phyloP scores from a whole-genome alignment of 2,797 vertebrate genomes.

The Botia almorhae region DNA sequence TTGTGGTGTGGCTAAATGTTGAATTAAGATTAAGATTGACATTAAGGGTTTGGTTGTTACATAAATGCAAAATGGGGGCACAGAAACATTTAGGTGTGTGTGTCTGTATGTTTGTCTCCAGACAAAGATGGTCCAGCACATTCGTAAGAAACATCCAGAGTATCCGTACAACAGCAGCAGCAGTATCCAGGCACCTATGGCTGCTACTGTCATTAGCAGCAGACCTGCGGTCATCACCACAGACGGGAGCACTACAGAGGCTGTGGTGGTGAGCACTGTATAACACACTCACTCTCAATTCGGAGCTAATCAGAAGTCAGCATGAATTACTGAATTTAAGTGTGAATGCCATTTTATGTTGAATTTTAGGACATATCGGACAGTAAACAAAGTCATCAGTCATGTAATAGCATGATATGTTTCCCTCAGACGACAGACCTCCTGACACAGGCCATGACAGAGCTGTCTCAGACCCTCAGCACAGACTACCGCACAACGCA shows the following conservation, averaged over 20 bases:
- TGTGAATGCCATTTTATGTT: no score
- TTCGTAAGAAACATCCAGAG: constrained; percentile 96
- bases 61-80: no score
- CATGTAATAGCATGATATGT: background rate
- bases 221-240: constrained; percentile 86
- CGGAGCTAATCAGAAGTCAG: no score
- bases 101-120: constrained; percentile 57
- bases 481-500: constrained; percentile 92
- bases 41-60: no score
- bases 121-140: constrained; percentile 99
- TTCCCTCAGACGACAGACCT: constrained; percentile 89
- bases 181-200: constrained; percentile 83
- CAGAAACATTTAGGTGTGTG: no score
- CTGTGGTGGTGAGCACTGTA: constrained; percentile 84
- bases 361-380: no score
- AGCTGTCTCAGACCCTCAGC: constrained; percentile 94
- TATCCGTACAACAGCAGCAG: constrained; percentile 87
- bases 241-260: constrained; percentile 85
- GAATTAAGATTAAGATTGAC: no score
- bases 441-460: constrained; percentile 97
- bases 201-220: constrained; percentile 87
- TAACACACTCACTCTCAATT: background rate
- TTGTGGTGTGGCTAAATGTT: background rate
- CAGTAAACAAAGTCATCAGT: no score
- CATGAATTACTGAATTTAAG: no score